Conservation (phyloP, 2,113 vertebrate species). For the Rhea pennata region DNA sequence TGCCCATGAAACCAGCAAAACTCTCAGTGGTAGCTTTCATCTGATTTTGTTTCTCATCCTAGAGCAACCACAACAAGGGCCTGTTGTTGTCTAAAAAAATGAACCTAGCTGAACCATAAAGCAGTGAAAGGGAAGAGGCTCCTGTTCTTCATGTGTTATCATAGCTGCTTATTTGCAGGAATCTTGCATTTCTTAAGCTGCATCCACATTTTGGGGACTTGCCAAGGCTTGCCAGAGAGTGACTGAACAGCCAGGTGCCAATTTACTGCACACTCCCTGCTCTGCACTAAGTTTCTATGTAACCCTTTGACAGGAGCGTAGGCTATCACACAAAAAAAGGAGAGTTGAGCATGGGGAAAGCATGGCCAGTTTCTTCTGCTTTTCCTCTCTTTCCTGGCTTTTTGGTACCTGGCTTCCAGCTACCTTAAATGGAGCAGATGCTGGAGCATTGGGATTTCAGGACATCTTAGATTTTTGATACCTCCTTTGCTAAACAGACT, state of each 20-base stretch:
- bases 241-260: neutral
- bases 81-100: neutral
- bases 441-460: slow-evolving; percentile 5
- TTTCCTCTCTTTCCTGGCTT: neutral
- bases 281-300: neutral
- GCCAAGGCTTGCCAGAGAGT: neutral
- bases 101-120: neutral
- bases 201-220: accelerated
- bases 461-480: neutral
- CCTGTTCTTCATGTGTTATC: neutral
- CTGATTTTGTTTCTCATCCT: neutral
- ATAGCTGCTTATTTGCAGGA: neutral
- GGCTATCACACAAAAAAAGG: neutral
- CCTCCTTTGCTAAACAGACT: neutral
- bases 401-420: neutral
- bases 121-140: neutral
- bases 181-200: neutral
- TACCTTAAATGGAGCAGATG: neutral
- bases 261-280: neutral
- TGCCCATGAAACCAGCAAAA: neutral
- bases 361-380: neutral
- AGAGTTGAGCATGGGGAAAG: neutral
- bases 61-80: neutral
- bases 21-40: neutral
- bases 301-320: neutral